A percentile compares a stretch with the other conserved stretches of the same genome.
Conservation (phyloP, 37 sponge, comb jelly and placozoan species). For the Oscarella lobularis region DNA sequence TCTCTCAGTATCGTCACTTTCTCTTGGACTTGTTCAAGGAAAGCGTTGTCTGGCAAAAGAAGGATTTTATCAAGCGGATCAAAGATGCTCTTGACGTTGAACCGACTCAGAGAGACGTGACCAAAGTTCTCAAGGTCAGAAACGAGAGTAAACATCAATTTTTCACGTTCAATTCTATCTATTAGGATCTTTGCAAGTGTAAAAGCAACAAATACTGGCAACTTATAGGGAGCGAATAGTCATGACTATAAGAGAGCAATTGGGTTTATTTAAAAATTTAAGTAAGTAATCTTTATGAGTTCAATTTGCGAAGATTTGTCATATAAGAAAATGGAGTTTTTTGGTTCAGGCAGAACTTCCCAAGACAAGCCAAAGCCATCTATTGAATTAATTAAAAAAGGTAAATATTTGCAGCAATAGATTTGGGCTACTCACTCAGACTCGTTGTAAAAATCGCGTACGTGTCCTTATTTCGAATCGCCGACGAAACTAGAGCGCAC, state of each 20-base stretch:
- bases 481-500: conserved; percentile 19
- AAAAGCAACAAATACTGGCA: conserved; percentile 1
- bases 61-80: neutral
- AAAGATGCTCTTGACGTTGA: neutral
- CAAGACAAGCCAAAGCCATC: no score
- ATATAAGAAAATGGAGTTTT: no score
- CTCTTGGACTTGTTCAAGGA: neutral
- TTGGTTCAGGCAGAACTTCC: no score
- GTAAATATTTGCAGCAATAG: no score
- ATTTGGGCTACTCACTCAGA: conserved; percentile 23
- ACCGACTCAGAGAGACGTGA: neutral
- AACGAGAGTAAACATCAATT: neutral
- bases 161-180: neutral
- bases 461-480: conserved; percentile 32
- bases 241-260: no score
- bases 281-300: no score
- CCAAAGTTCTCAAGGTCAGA: neutral
- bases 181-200: neutral
- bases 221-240: neutral
- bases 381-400: no score
- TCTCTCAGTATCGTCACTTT: neutral
- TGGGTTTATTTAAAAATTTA: neutral
- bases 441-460: conserved; percentile 19
- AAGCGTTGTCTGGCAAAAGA: neutral
- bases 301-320: no score